These are phyloP conservation scores for Cheiracanthium punctorium DNA, from an alignment of 2,888 invertebrate species.

Conservation along the genomic window DNA sequence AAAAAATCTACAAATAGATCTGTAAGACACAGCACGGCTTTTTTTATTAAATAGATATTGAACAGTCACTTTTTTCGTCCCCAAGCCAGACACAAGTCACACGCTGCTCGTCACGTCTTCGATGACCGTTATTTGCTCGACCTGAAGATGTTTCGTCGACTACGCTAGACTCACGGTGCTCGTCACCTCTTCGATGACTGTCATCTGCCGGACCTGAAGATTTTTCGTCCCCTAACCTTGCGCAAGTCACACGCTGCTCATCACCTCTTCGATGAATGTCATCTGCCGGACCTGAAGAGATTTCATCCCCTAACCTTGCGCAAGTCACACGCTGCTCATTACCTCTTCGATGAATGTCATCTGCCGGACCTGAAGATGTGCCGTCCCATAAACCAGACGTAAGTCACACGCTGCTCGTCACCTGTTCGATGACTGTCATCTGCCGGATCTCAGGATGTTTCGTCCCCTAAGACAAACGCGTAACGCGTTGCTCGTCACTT, in stretches of 20 bases:
- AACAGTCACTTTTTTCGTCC: too few relatives aligned
- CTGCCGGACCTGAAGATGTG: too few relatives aligned
- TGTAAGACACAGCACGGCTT: background rate
- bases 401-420: constrained; percentile 69
- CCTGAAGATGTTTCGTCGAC: too few relatives aligned
- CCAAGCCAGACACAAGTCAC: constrained; percentile 30
- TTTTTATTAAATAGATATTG: too few relatives aligned
- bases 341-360: constrained; percentile 1
- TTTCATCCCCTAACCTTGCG: constrained; percentile 34
- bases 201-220: constrained; percentile 55
- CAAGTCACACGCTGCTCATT: constrained; percentile 19
- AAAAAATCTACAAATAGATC: background rate
- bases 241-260: constrained; percentile 61
- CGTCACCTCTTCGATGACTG: constrained; percentile 71
- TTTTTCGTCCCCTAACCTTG: background rate
- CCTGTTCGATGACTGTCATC: constrained; percentile 71
- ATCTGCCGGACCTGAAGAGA: constrained; percentile 50
- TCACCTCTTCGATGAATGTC: constrained; percentile 71
- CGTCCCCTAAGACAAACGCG: background rate
- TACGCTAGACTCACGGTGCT: constrained; percentile 41
- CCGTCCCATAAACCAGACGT: too few relatives aligned
- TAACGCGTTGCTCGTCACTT: constrained; percentile 70
- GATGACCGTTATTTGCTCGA: too few relatives aligned
- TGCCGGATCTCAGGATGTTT: constrained; percentile 27
- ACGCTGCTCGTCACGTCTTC: constrained; percentile 14